phyloP scores from a whole-genome alignment of 2,113 vertebrate species.

The Urocitellus parryii region DNA sequence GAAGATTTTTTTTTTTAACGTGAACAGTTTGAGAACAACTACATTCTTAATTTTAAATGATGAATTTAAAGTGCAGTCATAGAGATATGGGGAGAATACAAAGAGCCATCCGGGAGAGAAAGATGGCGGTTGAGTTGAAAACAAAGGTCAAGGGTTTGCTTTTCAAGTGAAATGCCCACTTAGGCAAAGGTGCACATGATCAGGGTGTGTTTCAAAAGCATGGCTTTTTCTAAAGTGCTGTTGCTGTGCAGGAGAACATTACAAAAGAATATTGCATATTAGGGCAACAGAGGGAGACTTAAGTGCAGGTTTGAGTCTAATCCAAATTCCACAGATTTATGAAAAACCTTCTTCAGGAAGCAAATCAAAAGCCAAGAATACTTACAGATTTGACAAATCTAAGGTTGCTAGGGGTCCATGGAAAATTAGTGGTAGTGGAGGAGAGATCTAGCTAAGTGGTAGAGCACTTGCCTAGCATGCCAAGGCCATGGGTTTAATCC shows the following conservation, averaged over 20 bases:
- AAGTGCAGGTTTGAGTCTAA: neutral
- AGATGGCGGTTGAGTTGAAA: neutral
- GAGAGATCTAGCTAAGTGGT: no score
- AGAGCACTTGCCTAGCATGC: neutral
- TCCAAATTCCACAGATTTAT: neutral
- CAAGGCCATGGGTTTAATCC: neutral
- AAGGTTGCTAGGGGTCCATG: neutral
- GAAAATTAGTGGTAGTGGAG: neutral
- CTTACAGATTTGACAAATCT: neutral
- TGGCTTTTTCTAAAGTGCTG: neutral
- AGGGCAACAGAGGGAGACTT: neutral
- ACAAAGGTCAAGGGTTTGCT: neutral
- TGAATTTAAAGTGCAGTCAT: neutral
- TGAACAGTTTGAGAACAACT: neutral
- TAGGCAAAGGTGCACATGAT: neutral
- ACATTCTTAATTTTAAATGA: conserved; percentile 14
- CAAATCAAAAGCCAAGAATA: conserved; percentile 31
- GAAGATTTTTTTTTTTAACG: neutral
- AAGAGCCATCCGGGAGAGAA: neutral
- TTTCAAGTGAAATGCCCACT: neutral
- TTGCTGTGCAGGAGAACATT: neutral
- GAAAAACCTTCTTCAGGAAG: neutral
- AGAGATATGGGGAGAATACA: neutral
- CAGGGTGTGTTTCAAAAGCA: neutral
- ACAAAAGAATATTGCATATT: neutral